Evolutionary conservation across 2,113 vertebrate species (phyloP).

Genomic region (Seriola quinqueradiata): DNA sequence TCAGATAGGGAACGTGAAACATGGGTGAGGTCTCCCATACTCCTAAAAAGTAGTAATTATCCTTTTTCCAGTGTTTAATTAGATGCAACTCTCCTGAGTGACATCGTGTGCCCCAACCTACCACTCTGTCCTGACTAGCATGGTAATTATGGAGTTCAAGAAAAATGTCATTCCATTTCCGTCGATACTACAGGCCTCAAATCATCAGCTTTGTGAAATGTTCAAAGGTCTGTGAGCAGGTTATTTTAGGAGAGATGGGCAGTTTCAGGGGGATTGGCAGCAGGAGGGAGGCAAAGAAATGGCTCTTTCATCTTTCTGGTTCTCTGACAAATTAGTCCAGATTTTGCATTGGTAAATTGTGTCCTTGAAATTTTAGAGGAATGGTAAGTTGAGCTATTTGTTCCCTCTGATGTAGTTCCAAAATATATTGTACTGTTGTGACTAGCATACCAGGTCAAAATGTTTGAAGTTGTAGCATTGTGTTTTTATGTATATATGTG

Average conservation of each 20-base stretch:
- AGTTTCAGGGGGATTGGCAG: constrained; percentile 16
- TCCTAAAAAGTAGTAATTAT: constrained; percentile 69
- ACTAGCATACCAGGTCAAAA: constrained; percentile 52
- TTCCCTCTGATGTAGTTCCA: constrained; percentile 35
- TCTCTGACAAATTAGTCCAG: constrained; percentile 48
- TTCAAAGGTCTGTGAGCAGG: constrained; percentile 54
- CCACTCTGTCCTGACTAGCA: constrained; percentile 50
- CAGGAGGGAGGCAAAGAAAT: constrained; percentile 20
- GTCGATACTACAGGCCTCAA: constrained; percentile 65
- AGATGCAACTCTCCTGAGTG: constrained; percentile 55
- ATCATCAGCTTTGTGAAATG: constrained; percentile 70
- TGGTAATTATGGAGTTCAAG: constrained; percentile 67
- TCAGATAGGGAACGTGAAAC: constrained; percentile 60
- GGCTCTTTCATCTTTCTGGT: constrained; percentile 51
- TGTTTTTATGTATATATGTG: constrained; percentile 77
- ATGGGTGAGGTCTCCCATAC: constrained; percentile 70
- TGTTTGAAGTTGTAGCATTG: constrained; percentile 77
- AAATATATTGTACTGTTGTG: constrained; percentile 48
- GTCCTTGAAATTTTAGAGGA: constrained; percentile 33
- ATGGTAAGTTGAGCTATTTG: constrained; percentile 30
- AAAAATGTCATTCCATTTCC: constrained; percentile 66
- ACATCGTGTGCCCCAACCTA: constrained; percentile 58
- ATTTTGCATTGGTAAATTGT: constrained; percentile 38
- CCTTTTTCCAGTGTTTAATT: constrained; percentile 77
- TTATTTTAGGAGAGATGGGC: constrained; percentile 64